Conservation (phyloP, 2,797 vertebrate genomes). For the Myiotriccus ornatus region DNA sequence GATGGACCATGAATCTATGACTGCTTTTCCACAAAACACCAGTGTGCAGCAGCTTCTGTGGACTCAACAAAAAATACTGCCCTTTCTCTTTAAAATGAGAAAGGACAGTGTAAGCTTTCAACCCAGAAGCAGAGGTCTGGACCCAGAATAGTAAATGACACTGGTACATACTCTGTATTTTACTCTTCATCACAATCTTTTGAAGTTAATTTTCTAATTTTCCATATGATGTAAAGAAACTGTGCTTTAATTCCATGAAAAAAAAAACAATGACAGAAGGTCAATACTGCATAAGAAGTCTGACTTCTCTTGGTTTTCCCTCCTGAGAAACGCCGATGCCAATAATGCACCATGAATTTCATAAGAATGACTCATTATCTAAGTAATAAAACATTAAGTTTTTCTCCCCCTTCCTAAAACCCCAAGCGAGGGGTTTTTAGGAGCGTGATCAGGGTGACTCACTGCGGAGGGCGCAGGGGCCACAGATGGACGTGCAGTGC, state of each 20-base stretch:
- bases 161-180: not conserved
- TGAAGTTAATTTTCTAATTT: not conserved
- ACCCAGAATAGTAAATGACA: not conserved
- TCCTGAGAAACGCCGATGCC: not conserved
- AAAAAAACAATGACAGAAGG: not conserved
- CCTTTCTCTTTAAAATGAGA: not conserved
- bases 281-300: not conserved
- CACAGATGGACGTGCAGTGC: not conserved
- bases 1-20: not conserved
- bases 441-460: not conserved
- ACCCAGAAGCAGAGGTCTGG: not conserved
- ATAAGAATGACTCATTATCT: not conserved
- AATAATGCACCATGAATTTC: not conserved
- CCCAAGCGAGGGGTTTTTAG: not conserved
- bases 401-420: not conserved
- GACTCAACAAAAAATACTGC: not conserved
- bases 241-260: not conserved
- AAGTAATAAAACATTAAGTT: not conserved
- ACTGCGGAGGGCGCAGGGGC: fast-evolving
- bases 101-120: not conserved
- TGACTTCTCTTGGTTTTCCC: not conserved
- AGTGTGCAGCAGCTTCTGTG: not conserved
- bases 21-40: not conserved
- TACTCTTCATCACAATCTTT: not conserved
- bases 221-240: not conserved